Conservation (phyloP, 2,888 invertebrate species). For the Cryptocheilus praepositus region DNA sequence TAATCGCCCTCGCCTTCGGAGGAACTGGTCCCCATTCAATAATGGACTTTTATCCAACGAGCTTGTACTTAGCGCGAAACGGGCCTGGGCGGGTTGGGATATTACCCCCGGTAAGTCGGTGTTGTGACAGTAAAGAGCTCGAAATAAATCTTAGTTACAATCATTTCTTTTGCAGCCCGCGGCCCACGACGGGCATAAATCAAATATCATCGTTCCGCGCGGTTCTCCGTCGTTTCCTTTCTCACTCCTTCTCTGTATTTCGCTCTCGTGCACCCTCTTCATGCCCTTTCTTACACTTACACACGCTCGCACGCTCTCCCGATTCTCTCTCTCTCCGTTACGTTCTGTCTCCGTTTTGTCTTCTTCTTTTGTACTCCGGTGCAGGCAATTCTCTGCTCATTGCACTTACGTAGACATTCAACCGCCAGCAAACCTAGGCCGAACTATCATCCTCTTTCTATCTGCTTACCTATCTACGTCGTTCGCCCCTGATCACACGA, state of each 20-base stretch:
- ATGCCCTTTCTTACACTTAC: background rate
- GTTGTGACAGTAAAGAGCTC: slow-evolving; percentile 71
- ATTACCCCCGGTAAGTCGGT: slow-evolving; percentile 63
- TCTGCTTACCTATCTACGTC: slow-evolving; percentile 2
- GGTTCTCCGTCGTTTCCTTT: slow-evolving; percentile 37
- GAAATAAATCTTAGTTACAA: slow-evolving; percentile 71
- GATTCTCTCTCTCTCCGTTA: slow-evolving; percentile 4
- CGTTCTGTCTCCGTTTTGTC: slow-evolving; percentile 9
- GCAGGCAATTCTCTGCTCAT: slow-evolving; percentile 1
- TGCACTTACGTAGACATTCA: background rate
- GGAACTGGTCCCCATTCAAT: slow-evolving; percentile 67
- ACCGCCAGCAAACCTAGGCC: background rate
- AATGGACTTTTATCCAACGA: slow-evolving; percentile 68
- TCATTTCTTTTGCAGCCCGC: slow-evolving; percentile 67
- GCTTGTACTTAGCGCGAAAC: slow-evolving; percentile 60
- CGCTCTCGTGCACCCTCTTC: slow-evolving; percentile 27
- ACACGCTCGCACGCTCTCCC: background rate
- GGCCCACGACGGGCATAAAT: slow-evolving; percentile 68
- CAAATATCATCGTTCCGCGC: slow-evolving; percentile 64
- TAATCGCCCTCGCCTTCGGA: slow-evolving; percentile 67
- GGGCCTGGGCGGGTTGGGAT: slow-evolving; percentile 51
- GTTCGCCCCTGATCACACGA: slow-evolving; percentile 10
- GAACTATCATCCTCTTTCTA: slow-evolving; percentile 5
- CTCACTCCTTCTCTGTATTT: slow-evolving; percentile 33
- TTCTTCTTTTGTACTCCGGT: background rate